These are phyloP conservation scores for Dexiosoma caninum DNA, from an alignment of 2,888 invertebrate genomes.

Conservation along the genomic window DNA sequence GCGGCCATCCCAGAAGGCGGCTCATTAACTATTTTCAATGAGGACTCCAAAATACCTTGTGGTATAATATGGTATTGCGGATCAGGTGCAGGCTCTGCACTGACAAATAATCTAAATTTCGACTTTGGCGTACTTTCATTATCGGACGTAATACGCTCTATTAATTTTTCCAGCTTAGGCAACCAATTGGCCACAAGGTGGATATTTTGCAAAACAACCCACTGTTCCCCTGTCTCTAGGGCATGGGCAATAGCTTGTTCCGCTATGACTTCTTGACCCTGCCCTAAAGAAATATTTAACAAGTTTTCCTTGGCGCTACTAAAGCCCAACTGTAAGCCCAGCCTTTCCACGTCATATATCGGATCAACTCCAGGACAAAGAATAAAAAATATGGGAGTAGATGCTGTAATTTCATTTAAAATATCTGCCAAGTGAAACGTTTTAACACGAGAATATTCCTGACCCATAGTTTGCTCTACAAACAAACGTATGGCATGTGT, in stretches of 20 bases:
- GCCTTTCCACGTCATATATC: constrained; percentile 85
- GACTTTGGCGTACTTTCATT: constrained; percentile 62
- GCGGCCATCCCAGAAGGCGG: constrained; percentile 97
- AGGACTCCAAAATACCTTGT: constrained; percentile 94
- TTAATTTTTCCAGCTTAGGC: constrained; percentile 90
- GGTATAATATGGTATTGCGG: constrained; percentile 83
- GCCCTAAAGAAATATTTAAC: constrained; percentile 95
- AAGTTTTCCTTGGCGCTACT: constrained; percentile 88
- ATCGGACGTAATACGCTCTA: constrained; percentile 88
- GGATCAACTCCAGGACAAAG: constrained; percentile 97
- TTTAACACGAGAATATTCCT: constrained; percentile 87
- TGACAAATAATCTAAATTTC: constrained; percentile 86
- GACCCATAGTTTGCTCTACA: constrained; percentile 92
- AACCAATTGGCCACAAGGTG: constrained; percentile 96
- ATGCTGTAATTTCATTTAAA: constrained; percentile 89
- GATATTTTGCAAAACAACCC: constrained; percentile 96
- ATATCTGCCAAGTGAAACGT: constrained; percentile 89
- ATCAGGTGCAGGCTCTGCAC: constrained; percentile 91
- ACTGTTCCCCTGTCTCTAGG: constrained; percentile 85
- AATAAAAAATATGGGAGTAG: constrained; percentile 95
- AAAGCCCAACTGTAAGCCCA: constrained; percentile 89
- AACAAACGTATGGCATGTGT: constrained; percentile 93
- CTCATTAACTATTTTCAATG: constrained; percentile 97
- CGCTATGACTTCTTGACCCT: constrained; percentile 95
- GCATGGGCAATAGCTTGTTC: constrained; percentile 90